Percentiles rank a stretch among this genome's conserved stretches.
These are phyloP conservation scores for Rhabdomys pumilio DNA, from an alignment of 2,797 vertebrate genomes.

Conservation along the genomic window DNA sequence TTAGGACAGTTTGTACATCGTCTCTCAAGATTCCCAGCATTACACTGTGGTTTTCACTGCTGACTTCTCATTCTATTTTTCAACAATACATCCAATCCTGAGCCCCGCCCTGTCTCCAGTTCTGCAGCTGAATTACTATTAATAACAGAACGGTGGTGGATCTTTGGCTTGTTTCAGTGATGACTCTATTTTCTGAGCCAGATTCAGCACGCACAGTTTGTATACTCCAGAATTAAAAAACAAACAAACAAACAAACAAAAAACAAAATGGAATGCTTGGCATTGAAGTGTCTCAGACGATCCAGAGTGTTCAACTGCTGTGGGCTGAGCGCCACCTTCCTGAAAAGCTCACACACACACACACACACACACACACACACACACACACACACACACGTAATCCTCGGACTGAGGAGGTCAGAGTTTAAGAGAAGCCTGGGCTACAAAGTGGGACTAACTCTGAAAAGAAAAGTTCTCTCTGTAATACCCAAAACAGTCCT, in stretches of 20 bases:
- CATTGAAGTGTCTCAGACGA: slow-evolving; percentile 42
- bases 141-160: not conserved
- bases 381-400: too few relatives aligned
- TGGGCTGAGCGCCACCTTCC: not conserved
- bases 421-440: not conserved
- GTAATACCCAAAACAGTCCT: not conserved
- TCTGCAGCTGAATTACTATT: slow-evolving; percentile 60
- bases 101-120: not conserved
- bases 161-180: slow-evolving; percentile 21
- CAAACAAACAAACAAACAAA: too few relatives aligned
- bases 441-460: too few relatives aligned
- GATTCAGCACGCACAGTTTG: slow-evolving; percentile 25
- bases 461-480: not conserved
- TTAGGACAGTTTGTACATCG: slow-evolving; percentile 26
- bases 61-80: not conserved
- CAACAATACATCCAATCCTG: slow-evolving; percentile 36
- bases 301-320: not conserved
- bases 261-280: slow-evolving; percentile 23
- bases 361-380: too few relatives aligned
- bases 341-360: not conserved
- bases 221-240: slow-evolving; percentile 34
- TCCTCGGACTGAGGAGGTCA: not conserved
- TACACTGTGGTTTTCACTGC: not conserved
- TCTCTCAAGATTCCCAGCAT: slow-evolving; percentile 52
- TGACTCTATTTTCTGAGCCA: slow-evolving; percentile 54